Evolutionary conservation across 2,797 vertebrate genomes (phyloP), one percentile per base, ranked within the genome.

Genomic region (Ficedula albicollis): DNA sequence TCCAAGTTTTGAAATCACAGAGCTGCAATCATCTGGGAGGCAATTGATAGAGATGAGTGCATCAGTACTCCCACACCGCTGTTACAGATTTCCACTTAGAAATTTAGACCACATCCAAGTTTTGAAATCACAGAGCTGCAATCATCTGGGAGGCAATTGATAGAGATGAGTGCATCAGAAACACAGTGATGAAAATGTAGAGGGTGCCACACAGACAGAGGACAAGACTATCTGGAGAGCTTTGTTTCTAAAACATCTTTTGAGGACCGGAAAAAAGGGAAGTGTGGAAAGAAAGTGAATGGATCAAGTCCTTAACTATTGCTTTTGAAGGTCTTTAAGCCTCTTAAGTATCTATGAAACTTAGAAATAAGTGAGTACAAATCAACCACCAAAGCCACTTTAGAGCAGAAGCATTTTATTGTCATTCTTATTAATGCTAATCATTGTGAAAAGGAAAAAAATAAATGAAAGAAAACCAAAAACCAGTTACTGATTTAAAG

Each of bases 321-420:
- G 75, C 62, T 96, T 97, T 95, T 90, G 90, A 96, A 94, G 56
- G 85, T 80, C 94, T 96, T 93, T 92, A 94, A 92, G 64, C 68
- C 72, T 96, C 79, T 95, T 82, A 76, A 90, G 91, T 86, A 66
- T 91, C 95, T 92, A 91, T 97, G 93, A 89, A 96, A 88, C 89
- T 81, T 56, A 90, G 60, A 96, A 77, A 96, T 62, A 84, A 96
- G 60, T 7, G 66, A 83, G 63, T 67, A 80, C 77, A 80, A 97
- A 97, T 97, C 93, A 94, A 94, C 43, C 52, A 91, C 73, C 86
- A 96, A 97, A 95, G 80, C 9, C 85, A 70, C 93, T 95, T 89
- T 67, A 92, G 64, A 96, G 56, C 9, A 76, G 60, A 38, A 90
- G 67, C 14, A 34, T 94, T 96, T 84, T 91, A 76, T 91, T 96